Conservation (phyloP, 2,113 vertebrate genomes). For the Epinephelus lanceolatus region DNA sequence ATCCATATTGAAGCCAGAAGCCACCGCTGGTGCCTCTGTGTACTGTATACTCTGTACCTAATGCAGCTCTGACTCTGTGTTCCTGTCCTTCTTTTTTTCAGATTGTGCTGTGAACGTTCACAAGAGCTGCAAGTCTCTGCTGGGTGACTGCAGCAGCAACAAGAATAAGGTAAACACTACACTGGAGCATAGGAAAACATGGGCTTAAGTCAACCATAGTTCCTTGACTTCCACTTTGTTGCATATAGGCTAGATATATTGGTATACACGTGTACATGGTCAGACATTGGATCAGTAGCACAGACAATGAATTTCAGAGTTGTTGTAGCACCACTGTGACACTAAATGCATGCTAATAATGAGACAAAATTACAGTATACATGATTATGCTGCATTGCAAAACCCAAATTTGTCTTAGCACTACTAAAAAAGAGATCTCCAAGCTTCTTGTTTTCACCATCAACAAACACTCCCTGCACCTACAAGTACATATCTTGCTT, state of each 20-base stretch:
- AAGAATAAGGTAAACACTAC: constrained; percentile 87
- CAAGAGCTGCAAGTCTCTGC: constrained; percentile 90
- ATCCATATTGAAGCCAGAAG: neutral
- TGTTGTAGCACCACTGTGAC: no score
- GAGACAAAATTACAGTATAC: neutral
- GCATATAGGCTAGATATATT: neutral
- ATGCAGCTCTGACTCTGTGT: constrained; percentile 29
- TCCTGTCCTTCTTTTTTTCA: constrained; percentile 76
- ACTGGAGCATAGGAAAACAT: constrained; percentile 18
- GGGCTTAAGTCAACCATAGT: no score
- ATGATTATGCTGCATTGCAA: neutral
- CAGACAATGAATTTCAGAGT: neutral
- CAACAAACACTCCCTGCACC: neutral
- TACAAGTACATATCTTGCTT: neutral
- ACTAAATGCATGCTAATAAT: no score
- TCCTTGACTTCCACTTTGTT: neutral
- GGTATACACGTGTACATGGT: neutral
- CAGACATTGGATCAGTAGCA: neutral
- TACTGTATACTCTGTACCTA: neutral
- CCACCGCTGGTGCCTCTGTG: neutral
- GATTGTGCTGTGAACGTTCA: constrained; percentile 94
- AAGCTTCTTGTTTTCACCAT: neutral
- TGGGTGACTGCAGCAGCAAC: constrained; percentile 89
- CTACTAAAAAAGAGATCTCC: neutral
- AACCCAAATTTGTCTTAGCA: neutral